A percentile compares a stretch with the other conserved stretches of the same genome.
Conservation (phyloP, 2,113 vertebrate genomes). For the Polypterus bichir region DNA sequence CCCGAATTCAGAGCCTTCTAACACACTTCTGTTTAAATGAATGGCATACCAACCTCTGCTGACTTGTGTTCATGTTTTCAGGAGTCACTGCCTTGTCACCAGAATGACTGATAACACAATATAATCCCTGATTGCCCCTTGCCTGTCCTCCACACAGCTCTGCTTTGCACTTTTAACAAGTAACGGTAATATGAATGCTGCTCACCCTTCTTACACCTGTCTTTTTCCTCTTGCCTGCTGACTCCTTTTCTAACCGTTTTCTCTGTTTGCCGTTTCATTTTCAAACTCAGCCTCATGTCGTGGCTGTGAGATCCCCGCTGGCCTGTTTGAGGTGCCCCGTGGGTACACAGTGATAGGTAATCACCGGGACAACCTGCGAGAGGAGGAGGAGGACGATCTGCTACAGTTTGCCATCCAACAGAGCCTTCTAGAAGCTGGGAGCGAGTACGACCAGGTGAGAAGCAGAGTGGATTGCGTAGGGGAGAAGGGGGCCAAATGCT, state of each 20-base stretch:
- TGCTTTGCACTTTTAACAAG: slow-evolving; percentile 4
- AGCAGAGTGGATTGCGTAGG: background rate
- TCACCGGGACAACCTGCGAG: slow-evolving; percentile 64
- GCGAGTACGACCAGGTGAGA: slow-evolving; percentile 85
- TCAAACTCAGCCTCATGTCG: slow-evolving; percentile 65
- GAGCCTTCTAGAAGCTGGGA: slow-evolving; percentile 87
- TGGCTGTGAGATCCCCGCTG: slow-evolving; percentile 72
- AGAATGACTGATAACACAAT: background rate
- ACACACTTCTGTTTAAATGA: too few relatives aligned
- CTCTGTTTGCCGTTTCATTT: too few relatives aligned
- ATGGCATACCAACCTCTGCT: too few relatives aligned
- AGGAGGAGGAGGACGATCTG: slow-evolving; percentile 82
- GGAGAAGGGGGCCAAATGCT: background rate
- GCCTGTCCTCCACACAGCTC: background rate
- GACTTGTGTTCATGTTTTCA: too few relatives aligned
- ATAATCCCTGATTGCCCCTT: background rate
- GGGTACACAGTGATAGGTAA: slow-evolving; percentile 87
- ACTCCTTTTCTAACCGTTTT: slow-evolving; percentile 3
- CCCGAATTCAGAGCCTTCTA: too few relatives aligned
- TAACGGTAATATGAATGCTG: background rate
- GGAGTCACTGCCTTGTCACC: too few relatives aligned
- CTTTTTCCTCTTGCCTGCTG: background rate
- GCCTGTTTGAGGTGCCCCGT: slow-evolving; percentile 76
- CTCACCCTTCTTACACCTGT: background rate
- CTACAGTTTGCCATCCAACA: slow-evolving; percentile 95